Conservation (phyloP, 1,140 invertebrate species). For the Listronotus bonariensis region DNA sequence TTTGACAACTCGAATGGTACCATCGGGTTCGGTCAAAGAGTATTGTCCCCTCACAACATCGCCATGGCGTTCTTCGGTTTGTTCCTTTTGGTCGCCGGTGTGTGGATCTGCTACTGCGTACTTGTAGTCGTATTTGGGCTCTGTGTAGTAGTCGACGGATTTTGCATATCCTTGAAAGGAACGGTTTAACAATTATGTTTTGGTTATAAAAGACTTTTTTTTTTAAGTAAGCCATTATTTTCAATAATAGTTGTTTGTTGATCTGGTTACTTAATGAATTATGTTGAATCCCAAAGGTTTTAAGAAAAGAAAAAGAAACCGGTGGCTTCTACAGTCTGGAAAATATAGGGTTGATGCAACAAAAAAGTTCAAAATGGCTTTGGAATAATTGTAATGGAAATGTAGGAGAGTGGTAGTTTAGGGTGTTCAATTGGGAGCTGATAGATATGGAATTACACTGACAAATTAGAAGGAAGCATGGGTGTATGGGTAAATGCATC, state of each 20-base stretch:
- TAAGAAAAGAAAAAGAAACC: no score
- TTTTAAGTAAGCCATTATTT: no score
- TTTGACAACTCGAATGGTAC: slow-evolving; percentile 63
- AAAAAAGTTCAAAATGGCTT: no score
- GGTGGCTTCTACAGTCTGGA: neutral
- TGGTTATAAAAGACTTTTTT: no score
- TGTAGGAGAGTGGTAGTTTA: no score
- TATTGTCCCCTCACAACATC: slow-evolving; percentile 56
- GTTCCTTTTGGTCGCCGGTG: slow-evolving; percentile 69
- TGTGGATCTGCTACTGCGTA: slow-evolving; percentile 71
- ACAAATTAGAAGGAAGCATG: no score
- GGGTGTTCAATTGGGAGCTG: no score
- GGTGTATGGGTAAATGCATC: no score
- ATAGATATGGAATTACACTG: no score
- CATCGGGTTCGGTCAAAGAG: slow-evolving; percentile 63
- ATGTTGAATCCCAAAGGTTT: no score
- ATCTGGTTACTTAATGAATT: slow-evolving; percentile 2
- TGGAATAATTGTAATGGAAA: no score
- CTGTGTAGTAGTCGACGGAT: slow-evolving; percentile 52
- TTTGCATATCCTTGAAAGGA: slow-evolving; percentile 37
- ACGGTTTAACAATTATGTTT: neutral
- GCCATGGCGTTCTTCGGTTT: slow-evolving; percentile 49
- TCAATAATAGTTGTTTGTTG: neutral
- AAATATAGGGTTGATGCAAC: no score
- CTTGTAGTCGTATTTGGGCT: slow-evolving; percentile 70